Percentiles rank a stretch among this genome's conserved stretches.
Conservation (phyloP, 92 coral and sea anemone genomes). For the Zoanthus sansibaricus region DNA sequence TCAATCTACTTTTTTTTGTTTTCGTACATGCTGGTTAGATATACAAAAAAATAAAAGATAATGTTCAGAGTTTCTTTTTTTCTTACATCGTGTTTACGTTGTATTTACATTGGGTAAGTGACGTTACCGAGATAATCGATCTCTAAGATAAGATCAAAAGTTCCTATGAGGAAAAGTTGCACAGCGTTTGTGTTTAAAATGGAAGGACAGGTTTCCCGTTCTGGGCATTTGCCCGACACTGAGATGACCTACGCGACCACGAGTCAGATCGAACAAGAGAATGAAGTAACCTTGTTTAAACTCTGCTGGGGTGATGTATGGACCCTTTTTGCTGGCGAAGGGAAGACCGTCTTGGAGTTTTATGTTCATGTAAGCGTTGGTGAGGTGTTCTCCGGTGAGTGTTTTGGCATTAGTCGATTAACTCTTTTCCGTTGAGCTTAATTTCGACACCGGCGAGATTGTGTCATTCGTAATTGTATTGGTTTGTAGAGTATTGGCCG, state of each 20-base stretch:
- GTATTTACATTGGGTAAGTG: slow-evolving; percentile 29
- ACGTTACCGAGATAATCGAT: slow-evolving; percentile 26
- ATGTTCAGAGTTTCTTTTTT: too few relatives aligned
- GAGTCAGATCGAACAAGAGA: too few relatives aligned
- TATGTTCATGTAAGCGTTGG: slow-evolving; percentile 30
- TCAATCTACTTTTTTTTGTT: too few relatives aligned
- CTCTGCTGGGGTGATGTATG: too few relatives aligned
- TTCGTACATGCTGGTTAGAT: too few relatives aligned
- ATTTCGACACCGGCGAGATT: neutral
- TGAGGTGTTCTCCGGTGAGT: slow-evolving; percentile 5
- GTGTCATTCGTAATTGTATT: slow-evolving; percentile 5
- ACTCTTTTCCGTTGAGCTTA: slow-evolving; percentile 29
- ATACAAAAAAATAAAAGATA: too few relatives aligned
- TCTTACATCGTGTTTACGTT: too few relatives aligned
- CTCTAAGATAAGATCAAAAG: slow-evolving; percentile 42
- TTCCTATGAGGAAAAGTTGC: slow-evolving; percentile 30
- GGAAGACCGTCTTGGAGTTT: neutral
- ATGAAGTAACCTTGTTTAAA: too few relatives aligned
- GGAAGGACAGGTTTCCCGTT: slow-evolving; percentile 39
- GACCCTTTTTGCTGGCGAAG: neutral
- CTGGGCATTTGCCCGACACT: neutral
- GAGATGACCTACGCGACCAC: too few relatives aligned
- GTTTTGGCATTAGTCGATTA: slow-evolving; percentile 17
- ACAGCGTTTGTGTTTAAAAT: slow-evolving; percentile 4
- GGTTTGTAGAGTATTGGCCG: slow-evolving; percentile 36